Conservation (phyloP, 2,797 vertebrate species). For the Anguilla obscura region DNA sequence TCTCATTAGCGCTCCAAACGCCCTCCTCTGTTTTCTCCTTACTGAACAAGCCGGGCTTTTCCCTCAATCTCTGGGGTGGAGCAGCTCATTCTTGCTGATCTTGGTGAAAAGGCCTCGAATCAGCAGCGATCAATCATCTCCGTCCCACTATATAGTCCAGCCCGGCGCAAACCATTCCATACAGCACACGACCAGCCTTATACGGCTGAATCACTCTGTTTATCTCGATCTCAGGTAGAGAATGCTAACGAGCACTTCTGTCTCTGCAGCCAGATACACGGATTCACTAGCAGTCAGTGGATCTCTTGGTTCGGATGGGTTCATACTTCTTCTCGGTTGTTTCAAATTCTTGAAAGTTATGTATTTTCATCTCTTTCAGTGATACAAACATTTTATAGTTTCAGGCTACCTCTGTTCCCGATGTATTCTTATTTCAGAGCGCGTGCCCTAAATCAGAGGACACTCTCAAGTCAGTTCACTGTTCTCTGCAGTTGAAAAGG, state of each 20-base stretch:
- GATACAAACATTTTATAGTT: background rate
- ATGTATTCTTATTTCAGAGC: background rate
- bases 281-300: background rate
- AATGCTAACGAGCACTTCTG: background rate
- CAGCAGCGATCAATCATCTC: background rate
- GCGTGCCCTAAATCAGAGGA: background rate
- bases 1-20: background rate
- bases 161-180: background rate
- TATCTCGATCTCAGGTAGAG: background rate
- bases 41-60: background rate
- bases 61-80: background rate
- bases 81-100: background rate
- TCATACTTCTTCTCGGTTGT: background rate
- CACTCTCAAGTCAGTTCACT: background rate
- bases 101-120: background rate
- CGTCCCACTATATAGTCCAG: background rate
- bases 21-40: background rate
- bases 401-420: background rate
- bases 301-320: background rate
- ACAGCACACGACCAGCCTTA: background rate
- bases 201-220: background rate
- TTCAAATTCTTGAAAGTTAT: background rate
- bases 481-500: background rate
- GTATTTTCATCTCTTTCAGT: background rate
- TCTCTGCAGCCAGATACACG: background rate